Base-by-base conservation (phyloP, 92 coral and sea anemone species). In the Zoanthus sansibaricus region DNA sequence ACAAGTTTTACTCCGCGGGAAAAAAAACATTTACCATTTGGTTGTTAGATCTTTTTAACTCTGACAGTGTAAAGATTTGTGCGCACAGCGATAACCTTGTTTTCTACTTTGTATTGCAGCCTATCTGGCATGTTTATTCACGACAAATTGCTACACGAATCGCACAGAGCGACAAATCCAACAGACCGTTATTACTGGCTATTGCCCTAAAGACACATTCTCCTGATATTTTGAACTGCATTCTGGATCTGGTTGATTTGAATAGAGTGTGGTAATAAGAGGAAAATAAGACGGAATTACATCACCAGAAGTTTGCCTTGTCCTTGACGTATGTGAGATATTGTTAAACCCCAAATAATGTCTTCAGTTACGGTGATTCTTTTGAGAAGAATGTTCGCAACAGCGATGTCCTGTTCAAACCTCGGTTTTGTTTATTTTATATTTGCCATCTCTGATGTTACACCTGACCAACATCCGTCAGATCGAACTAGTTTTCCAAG, bases 41-140 rank as follows among this genome's bases (percentile, higher is more conserved):
- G 42, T 37, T 37, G 42, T 37, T 37, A 37, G 42, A 2, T 37
- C 42, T 37, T 4, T 37, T 37, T 37, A 37, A 37, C 55, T 49
- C 55, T 49, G 9, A 49, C 55, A 6, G 42, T 31, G 16, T 58
- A 31, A 32, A n/a, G 42, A 4, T 37, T 37, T 37, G 42, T 37
- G 42, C 4, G 42, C 42, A 15, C 14, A 44, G 6, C 6, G 1
- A 1, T 7, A 47, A 45, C 47, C 6, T 8, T 9, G 5, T 31
- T 47, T 5, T 18, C 7, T 62, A 11, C 48, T 61, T 89, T 82
- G 75, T 47, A 46, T 87, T 80, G 51, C 93, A 96, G 98, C 94
- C 98, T 47, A 89, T 97, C 78, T 95, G 98, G 94, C 95, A 97
- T 89, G 99, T 97, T 12, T 97, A 95, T 89, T 98, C 98, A 9